These are phyloP conservation scores for Noctua janthe DNA, from an alignment of 2,888 invertebrate genomes.

Conservation along the genomic window DNA sequence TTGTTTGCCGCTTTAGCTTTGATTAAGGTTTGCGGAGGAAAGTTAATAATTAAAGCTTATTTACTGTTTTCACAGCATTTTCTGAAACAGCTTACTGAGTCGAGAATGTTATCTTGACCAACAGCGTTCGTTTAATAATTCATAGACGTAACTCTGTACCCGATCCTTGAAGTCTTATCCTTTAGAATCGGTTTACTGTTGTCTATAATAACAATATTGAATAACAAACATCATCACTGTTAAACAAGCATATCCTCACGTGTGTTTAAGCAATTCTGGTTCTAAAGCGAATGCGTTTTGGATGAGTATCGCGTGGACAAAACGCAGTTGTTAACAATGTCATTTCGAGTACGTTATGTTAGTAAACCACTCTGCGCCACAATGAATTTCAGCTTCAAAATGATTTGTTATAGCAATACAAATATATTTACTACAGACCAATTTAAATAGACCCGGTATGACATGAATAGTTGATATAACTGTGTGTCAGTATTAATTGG, in stretches of 20 bases:
- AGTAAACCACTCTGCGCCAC: constrained; percentile 64
- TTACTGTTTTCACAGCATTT: constrained; percentile 33
- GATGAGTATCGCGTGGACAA: constrained; percentile 39
- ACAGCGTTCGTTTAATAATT: constrained; percentile 45
- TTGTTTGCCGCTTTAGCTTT: constrained; percentile 43
- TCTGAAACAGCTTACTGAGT: constrained; percentile 15
- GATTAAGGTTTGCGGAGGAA: constrained; percentile 11
- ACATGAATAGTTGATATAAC: constrained; percentile 31
- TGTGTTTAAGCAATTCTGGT: constrained; percentile 25
- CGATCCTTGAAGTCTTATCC: constrained; percentile 45
- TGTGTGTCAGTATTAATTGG: constrained; percentile 59
- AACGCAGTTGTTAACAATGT: constrained; percentile 60
- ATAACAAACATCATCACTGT: constrained; percentile 45
- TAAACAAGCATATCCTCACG: constrained; percentile 31
- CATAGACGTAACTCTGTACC: constrained; percentile 17
- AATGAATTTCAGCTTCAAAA: constrained; percentile 68
- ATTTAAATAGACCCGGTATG: constrained; percentile 53
- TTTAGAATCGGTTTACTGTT: constrained; percentile 43
- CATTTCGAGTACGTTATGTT: constrained; percentile 62
- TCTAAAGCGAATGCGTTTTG: constrained; percentile 5
- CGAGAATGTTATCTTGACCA: constrained; percentile 26
- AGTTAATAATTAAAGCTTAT: constrained; percentile 26
- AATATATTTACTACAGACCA: constrained; percentile 61
- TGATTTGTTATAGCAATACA: constrained; percentile 66
- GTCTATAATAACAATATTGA: constrained; percentile 56